Evolutionary conservation across 2,888 invertebrate species (phyloP), one percentile per base, ranked within the genome.

Genomic region (Hirtodrosophila alboralis): DNA sequence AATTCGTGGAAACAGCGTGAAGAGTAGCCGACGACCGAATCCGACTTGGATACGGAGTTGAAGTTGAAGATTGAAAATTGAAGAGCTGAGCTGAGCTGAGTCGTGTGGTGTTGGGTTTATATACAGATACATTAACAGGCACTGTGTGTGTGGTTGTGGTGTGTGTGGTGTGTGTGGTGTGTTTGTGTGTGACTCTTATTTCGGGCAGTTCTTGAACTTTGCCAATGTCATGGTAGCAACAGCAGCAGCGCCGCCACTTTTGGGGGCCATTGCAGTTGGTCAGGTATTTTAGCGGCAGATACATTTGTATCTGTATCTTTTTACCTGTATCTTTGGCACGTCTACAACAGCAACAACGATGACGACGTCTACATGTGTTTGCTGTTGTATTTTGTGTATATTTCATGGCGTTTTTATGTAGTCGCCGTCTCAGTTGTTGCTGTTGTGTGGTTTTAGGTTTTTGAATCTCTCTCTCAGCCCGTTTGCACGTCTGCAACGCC

Each of bases 321-420:
- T 70, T 84, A 84, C 83, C 83, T 84, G 83, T 83, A 84, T 84
- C 83, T 77, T 70, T 71, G 81, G 81, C 81, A 84, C 83, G 83
- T 83, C 73, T 65, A 60, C 57, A 65, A 64, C 53, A 30, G 49
- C 70, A 58, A 51, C 67, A 41, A 47, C 73, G 61, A 64, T 48
- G 65, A 62, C 78, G 71, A 68, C 71, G 75, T 75, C 75, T 66
- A 79, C 83, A 83, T 80, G 67, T 83, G 83, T 83, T 78, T 72
- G 71, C 59, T 63, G 67, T 63, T 61, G 54, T 74, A 66, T 71
- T 68, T 68, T 64, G 48, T 64, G 48, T 75, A 73, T 68, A 66
- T 68, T 78, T 80, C 76, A 76, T 79, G 68, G 69, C 70, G 54
- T 70, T 77, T 78, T 76, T 74, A 68, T 78, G 78, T 77, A 70